A percentile compares a stretch with the other conserved stretches of the same genome.
Evolutionary conservation across 2,797 vertebrate species (phyloP).

Genomic region (Sparidentex hasta): DNA sequence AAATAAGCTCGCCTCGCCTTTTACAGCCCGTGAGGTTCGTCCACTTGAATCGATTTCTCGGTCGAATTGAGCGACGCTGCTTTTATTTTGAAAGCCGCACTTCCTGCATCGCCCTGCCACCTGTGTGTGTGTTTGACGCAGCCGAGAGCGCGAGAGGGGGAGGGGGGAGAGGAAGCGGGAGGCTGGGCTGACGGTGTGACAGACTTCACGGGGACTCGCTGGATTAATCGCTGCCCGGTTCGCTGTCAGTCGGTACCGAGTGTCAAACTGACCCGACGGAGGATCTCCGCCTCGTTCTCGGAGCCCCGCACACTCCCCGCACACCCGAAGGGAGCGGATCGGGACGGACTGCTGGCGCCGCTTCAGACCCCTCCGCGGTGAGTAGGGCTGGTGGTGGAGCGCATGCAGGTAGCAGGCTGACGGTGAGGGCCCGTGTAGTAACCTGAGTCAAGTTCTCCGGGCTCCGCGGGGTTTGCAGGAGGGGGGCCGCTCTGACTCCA

Average conservation of each 20-base stretch:
- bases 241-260: constrained; percentile 20
- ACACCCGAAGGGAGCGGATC: constrained; percentile 7
- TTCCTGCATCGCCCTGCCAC: constrained; percentile 5
- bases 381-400: constrained; percentile 47
- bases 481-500: not conserved
- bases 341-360: constrained; percentile 38
- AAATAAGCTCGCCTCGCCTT: too few relatives aligned
- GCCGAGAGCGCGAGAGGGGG: constrained; percentile 24
- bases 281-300: not conserved
- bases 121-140: constrained; percentile 55
- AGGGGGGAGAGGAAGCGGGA: constrained; percentile 42
- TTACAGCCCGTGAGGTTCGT: not conserved
- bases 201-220: constrained; percentile 41
- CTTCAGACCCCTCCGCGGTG: constrained; percentile 47
- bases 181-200: constrained; percentile 65
- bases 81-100: constrained; percentile 53
- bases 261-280: not conserved
- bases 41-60: too few relatives aligned
- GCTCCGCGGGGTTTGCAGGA: not conserved
- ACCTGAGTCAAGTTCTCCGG: constrained; percentile 38
- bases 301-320: constrained; percentile 36
- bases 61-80: not conserved
- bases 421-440: constrained; percentile 33
- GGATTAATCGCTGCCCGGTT: constrained; percentile 24
- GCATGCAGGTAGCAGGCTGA: constrained; percentile 11